phyloP scores from a whole-genome alignment of 2,113 vertebrate genomes.

The Xerus inauris region DNA sequence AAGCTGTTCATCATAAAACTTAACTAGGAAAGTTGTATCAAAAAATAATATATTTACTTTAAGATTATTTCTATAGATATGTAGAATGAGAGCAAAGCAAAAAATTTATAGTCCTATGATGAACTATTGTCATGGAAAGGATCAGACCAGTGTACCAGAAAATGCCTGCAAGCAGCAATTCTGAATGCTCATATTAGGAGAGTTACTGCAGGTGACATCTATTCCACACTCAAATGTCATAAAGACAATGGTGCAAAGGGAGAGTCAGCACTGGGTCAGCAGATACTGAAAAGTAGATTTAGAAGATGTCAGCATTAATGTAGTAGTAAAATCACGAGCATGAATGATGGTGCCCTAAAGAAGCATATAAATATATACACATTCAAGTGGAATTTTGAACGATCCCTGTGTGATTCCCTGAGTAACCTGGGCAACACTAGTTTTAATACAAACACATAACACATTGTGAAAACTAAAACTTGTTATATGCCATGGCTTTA shows the following conservation, averaged over 20 bases:
- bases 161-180: slow-evolving; percentile 42
- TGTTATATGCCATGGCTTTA: background rate
- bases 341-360: slow-evolving; percentile 76
- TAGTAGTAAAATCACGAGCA: slow-evolving; percentile 74
- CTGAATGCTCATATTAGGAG: slow-evolving; percentile 29
- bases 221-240: slow-evolving; percentile 33
- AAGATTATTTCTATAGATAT: background rate
- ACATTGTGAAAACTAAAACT: slow-evolving; percentile 43
- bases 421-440: slow-evolving; percentile 53
- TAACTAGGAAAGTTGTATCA: background rate
- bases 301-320: slow-evolving; percentile 78
- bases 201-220: slow-evolving; percentile 70
- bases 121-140: background rate
- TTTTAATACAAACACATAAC: slow-evolving; percentile 65
- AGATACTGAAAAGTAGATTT: slow-evolving; percentile 72
- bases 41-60: background rate
- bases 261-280: slow-evolving; percentile 80
- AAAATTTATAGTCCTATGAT: background rate
- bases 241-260: slow-evolving; percentile 72
- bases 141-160: background rate
- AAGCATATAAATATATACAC: slow-evolving; percentile 57
- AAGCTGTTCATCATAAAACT: background rate
- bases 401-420: slow-evolving; percentile 26
- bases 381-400: slow-evolving; percentile 64
- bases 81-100: background rate